Evolutionary conservation across 92 coral and sea anemone genomes (phyloP), one percentile per base, ranked within the genome.

Genomic region (Epizoanthus ramosus): DNA sequence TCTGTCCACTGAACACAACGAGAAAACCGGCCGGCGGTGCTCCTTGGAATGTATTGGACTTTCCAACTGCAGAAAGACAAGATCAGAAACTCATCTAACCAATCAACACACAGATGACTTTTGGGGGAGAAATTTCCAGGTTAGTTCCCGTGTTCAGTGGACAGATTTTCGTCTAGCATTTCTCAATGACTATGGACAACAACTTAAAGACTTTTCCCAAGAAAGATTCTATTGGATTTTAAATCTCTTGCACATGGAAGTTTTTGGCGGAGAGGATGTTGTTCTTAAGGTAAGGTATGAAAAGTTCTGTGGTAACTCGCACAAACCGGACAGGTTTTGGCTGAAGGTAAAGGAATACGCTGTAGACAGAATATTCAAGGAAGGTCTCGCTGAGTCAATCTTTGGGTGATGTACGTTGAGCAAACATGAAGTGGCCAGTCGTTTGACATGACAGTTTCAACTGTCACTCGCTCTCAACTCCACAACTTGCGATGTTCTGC

Each of bases 281-380:
- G 61, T 61, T 60, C 37, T 4, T 13, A 77, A 77, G 23, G 50
- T 35, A 6, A 65, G 18, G 15, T 37, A 77, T 23, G 82, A 77
- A 41, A 68, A 21, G 3, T 77, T 77, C 41, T 77, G 70, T 37
- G 82, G 82, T 21, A 18, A 21, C 5, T 77, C 82, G 39, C 31
- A 15, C 25, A 57, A 77, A 18, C 82, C 82, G 18, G 57, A 77
- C 58, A 60, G 13, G 57, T 77, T 77, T 59, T 77, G 82, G 82
- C 57, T 77, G 23, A 77, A 77, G 41, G 82, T 77, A 15, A 77
- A 77, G 50, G 82, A 77, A 59, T 77, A 77, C 37, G 82, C 82
- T 13, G 25, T 77, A 9, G 82, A 77, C 22, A 61, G 82, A 41
- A 77, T 77, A 60, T 77, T 77, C 57, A 77, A 77, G 39, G 82